Evolutionary conservation across 2,888 invertebrate species (phyloP), one percentile per base, ranked within the genome.

Genomic region (Hydroisotoma schaefferi): DNA sequence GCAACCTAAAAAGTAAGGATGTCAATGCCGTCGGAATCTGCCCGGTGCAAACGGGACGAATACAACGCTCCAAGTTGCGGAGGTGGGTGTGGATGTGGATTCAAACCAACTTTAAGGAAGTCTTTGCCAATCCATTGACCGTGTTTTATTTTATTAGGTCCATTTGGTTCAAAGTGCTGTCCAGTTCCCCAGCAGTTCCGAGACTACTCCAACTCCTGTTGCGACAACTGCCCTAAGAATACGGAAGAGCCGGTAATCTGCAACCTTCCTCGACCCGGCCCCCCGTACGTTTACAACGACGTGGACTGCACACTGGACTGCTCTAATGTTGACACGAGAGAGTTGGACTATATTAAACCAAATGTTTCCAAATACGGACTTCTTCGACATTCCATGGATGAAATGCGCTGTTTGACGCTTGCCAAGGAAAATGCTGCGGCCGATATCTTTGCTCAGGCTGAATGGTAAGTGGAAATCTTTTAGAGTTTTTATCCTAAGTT

Each of bases 251-350:
- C 58, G 3, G 48, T 59, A 6, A 57, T 61, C 18, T 58, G 58
- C 47, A 55, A 51, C 12, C 52, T 62, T 4, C 71, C 68, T 15
- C 59, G 64, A 22, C 69, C 69, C 1, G 67, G 67, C 1, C 71
- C 71, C 2, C 69, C 69, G 0, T 68, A 68, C 47, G 67, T 69
- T 2, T 64, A 65, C 58, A 71, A 71, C 57, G 68, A 71, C 58
- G 71, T 71, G 8, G 68, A 71, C 48, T 71, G 71, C 49, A 70
- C 68, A 5, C 43, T 71, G 55, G 66, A 71, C 54, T 71, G 71
- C 37, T 70, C 69, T 23, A 59, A 54, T n/a, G 71, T 71, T 23
- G 69, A 70, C 49, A 62, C 63, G n/a, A 67, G 67, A 0, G 71
- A 69, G 29, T 48, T 71, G 52, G 68, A 71, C 40, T 67, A 65